Evolutionary conservation across 2,113 vertebrate species (phyloP).

Genomic region (Rhagologus leucostigma): DNA sequence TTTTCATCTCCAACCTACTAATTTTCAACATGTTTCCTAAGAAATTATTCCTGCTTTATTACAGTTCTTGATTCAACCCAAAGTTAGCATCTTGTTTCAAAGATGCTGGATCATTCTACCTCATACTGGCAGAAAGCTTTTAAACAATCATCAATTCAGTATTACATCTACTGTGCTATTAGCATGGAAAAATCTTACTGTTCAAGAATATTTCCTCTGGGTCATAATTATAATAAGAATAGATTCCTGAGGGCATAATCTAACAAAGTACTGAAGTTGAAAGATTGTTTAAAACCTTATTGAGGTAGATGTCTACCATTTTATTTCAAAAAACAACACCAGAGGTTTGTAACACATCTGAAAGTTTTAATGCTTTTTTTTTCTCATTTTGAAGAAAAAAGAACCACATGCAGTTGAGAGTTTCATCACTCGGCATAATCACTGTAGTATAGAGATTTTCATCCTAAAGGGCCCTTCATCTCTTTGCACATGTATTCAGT

Average conservation of each 20-base stretch:
- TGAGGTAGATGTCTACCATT: neutral
- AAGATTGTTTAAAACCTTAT: constrained; percentile 32
- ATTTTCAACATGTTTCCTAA: constrained; percentile 1
- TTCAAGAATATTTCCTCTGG: constrained; percentile 32
- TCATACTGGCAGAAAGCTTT: constrained; percentile 27
- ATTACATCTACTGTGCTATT: constrained; percentile 21
- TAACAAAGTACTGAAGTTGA: neutral
- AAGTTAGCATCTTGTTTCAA: constrained; percentile 20
- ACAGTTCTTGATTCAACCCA: neutral
- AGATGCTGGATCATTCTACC: neutral
- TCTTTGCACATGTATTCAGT: neutral
- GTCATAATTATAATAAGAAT: constrained; percentile 45
- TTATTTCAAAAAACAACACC: neutral
- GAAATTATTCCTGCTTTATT: constrained; percentile 9
- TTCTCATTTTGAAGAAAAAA: neutral
- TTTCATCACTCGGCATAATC: neutral
- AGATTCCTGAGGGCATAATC: constrained; percentile 1
- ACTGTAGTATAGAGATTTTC: neutral
- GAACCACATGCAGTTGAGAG: neutral
- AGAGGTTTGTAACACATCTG: neutral
- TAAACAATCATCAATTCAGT: constrained; percentile 20
- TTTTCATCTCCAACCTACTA: constrained; percentile 29
- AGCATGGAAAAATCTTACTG: neutral
- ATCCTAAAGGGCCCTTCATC: neutral
- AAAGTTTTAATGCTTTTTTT: neutral